A percentile compares a stretch with the other conserved stretches of the same genome.
These are phyloP conservation scores for Amphipoea oculea DNA, from an alignment of 2,888 invertebrate genomes.

Conservation along the genomic window DNA sequence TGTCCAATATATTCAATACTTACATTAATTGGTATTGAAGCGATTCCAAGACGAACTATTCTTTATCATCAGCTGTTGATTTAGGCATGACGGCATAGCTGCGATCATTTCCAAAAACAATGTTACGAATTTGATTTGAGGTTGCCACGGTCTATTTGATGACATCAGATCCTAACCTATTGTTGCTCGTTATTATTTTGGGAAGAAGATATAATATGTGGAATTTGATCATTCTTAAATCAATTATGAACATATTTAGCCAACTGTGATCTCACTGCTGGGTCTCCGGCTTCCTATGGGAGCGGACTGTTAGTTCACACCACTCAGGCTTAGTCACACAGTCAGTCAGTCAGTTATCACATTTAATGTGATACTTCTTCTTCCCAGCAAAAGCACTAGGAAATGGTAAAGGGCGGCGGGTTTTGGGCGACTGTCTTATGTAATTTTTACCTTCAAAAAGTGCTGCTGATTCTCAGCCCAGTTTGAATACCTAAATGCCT, in stretches of 20 bases:
- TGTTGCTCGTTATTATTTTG: slow-evolving; percentile 34
- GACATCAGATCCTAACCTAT: slow-evolving; percentile 41
- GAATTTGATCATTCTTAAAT: slow-evolving; percentile 15
- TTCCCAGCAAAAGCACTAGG: neutral
- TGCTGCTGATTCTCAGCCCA: neutral
- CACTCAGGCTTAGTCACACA: neutral
- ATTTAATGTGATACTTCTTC: neutral
- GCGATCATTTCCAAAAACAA: slow-evolving; percentile 43
- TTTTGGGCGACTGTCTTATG: neutral
- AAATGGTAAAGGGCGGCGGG: neutral
- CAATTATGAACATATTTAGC: neutral
- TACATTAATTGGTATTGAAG: slow-evolving; percentile 21
- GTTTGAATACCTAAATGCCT: neutral
- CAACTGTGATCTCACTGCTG: neutral
- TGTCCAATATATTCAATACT: neutral
- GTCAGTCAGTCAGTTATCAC: too few relatives aligned
- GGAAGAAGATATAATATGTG: neutral
- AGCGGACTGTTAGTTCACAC: neutral
- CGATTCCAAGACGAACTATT: slow-evolving; percentile 30
- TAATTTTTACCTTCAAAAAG: neutral
- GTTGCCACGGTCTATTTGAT: slow-evolving; percentile 11
- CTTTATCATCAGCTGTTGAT: slow-evolving; percentile 25
- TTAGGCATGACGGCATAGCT: slow-evolving; percentile 40
- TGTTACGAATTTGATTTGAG: slow-evolving; percentile 18
- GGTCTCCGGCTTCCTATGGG: too few relatives aligned